Conservation (phyloP, 2,888 invertebrate species). For the Oxystoma pomonae region DNA sequence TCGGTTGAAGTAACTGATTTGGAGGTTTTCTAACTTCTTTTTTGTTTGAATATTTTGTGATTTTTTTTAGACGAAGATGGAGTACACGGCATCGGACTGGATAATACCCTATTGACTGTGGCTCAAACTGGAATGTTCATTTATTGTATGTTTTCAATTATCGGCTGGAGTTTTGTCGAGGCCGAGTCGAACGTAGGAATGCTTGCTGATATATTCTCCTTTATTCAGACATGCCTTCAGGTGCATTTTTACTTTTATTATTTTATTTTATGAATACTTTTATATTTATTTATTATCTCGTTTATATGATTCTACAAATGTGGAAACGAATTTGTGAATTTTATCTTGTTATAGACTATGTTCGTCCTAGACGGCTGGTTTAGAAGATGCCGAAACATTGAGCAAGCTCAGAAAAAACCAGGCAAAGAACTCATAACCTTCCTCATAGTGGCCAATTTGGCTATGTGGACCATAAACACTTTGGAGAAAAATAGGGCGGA, state of each 20-base stretch:
- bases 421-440: slow-evolving; percentile 93
- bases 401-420: slow-evolving; percentile 82
- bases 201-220: slow-evolving; percentile 77
- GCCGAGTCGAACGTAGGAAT: slow-evolving; percentile 76
- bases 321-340: background rate
- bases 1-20: too few species aligned
- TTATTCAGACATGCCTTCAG: slow-evolving; percentile 85
- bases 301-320: background rate
- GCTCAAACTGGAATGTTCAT: slow-evolving; percentile 94
- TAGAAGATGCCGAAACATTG: slow-evolving; percentile 73
- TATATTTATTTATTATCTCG: background rate
- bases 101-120: slow-evolving; percentile 86
- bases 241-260: slow-evolving; percentile 10
- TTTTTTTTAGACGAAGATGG: slow-evolving; percentile 29
- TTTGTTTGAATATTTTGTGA: background rate
- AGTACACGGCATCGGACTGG: slow-evolving; percentile 50
- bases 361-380: slow-evolving; percentile 89
- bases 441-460: slow-evolving; percentile 81
- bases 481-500: slow-evolving; percentile 87
- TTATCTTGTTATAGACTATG: too few species aligned
- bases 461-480: slow-evolving; percentile 93
- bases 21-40: too few species aligned
- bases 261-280: too few species aligned
- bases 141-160: slow-evolving; percentile 89
- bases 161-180: slow-evolving; percentile 85